phyloP scores from a whole-genome alignment of 2,797 vertebrate genomes.

The Lutjanus argentimaculatus region DNA sequence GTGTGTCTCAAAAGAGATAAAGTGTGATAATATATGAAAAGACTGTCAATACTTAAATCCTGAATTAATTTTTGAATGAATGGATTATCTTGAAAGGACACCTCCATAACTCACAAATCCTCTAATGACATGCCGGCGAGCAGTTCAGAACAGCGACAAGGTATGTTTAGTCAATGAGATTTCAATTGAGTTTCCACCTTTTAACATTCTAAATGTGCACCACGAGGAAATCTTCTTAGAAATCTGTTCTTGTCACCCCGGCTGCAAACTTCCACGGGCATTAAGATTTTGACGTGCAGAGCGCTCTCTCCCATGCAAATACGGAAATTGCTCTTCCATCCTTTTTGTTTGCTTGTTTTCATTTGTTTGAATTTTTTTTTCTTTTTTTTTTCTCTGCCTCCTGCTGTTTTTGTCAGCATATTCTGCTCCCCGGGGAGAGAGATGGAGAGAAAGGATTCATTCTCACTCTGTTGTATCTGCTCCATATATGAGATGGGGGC shows the following conservation, averaged over 20 bases:
- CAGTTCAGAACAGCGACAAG: constrained; percentile 23
- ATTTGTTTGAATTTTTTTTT: constrained; percentile 57
- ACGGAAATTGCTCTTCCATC: constrained; percentile 57
- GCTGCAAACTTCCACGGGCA: constrained; percentile 35
- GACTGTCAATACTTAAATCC: constrained; percentile 8
- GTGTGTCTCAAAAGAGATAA: constrained; percentile 20
- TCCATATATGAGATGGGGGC: constrained; percentile 37
- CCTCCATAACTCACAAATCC: constrained; percentile 40
- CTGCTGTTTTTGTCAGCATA: constrained; percentile 61
- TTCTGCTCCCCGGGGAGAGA: constrained; percentile 52
- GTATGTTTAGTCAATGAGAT: constrained; percentile 41
- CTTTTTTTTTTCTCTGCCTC: neutral
- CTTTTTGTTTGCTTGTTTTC: constrained; percentile 67
- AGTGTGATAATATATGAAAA: constrained; percentile 23
- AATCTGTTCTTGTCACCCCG: constrained; percentile 54
- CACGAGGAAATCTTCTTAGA: constrained; percentile 31
- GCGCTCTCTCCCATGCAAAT: constrained; percentile 57
- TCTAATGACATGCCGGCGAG: constrained; percentile 45
- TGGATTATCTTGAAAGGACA: constrained; percentile 49
- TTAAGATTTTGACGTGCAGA: constrained; percentile 41
- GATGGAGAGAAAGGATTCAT: constrained; percentile 29
- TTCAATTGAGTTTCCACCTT: constrained; percentile 37
- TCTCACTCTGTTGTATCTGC: constrained; percentile 28
- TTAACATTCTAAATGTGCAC: constrained; percentile 54
- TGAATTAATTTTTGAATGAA: constrained; percentile 23